Conservation (phyloP, 2,113 vertebrate genomes). For the Brachyistius frenatus region DNA sequence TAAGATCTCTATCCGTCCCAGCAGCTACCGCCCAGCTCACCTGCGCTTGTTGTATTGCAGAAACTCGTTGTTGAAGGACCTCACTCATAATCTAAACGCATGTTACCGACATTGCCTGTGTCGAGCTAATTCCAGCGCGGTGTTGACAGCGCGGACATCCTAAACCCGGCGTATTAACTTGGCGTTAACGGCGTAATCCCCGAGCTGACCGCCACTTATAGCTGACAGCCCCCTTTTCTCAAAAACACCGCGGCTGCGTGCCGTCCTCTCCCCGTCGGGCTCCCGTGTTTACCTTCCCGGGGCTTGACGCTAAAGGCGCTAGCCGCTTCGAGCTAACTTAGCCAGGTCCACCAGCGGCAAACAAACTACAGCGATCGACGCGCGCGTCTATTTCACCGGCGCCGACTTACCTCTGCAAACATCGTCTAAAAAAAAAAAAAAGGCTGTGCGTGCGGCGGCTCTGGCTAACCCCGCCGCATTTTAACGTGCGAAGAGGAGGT, state of each 20-base stretch:
- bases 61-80: constrained; percentile 36
- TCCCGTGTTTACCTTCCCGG: constrained; percentile 79
- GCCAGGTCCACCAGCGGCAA: constrained; percentile 46
- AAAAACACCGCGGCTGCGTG: constrained; percentile 38
- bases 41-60: constrained; percentile 57
- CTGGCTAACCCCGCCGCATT: constrained; percentile 83
- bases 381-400: not conserved
- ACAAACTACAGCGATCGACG: constrained; percentile 46
- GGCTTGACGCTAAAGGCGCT: constrained; percentile 48
- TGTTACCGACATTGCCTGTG: constrained; percentile 42
- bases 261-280: constrained; percentile 40
- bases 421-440: constrained; percentile 73
- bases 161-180: constrained; percentile 68
- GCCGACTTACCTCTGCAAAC: constrained; percentile 85
- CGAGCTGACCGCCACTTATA: constrained; percentile 57
- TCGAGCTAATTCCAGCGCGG: constrained; percentile 63
- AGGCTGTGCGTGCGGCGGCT: constrained; percentile 70
- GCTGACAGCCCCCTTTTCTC: constrained; percentile 35
- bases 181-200: constrained; percentile 77
- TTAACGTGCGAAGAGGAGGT: constrained; percentile 52
- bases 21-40: constrained; percentile 67
- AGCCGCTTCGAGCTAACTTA: constrained; percentile 67
- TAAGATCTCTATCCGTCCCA: not conserved
- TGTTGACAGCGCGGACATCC: constrained; percentile 54
- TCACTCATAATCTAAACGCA: constrained; percentile 67